These are phyloP conservation scores for Brachypalpus laphriformis DNA, from an alignment of 2,888 invertebrate species.

Conservation along the genomic window DNA sequence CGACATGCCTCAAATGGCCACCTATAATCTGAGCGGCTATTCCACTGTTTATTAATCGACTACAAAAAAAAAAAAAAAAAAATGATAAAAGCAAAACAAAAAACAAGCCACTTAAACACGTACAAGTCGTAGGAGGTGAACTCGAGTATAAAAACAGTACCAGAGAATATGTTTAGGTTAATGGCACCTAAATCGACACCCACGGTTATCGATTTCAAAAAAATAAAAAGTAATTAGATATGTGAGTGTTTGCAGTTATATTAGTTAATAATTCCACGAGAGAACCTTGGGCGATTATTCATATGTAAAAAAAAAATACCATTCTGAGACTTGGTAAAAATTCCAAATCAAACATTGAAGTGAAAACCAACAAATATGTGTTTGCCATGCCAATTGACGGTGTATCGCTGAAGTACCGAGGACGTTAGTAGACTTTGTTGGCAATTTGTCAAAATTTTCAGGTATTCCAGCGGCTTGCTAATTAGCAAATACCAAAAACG, in stretches of 20 bases:
- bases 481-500: background rate
- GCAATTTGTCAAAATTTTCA: background rate
- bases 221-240: background rate
- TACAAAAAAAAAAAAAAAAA: background rate
- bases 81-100: slow-evolving; percentile 25
- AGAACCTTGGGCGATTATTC: slow-evolving; percentile 12
- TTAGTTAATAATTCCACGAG: background rate
- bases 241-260: slow-evolving; percentile 14
- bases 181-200: slow-evolving; percentile 44
- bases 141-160: slow-evolving; percentile 28
- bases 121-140: slow-evolving; percentile 51
- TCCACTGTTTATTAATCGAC: slow-evolving; percentile 17
- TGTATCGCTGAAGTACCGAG: background rate
- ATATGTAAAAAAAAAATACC: background rate
- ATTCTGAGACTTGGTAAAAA: background rate
- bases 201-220: slow-evolving; percentile 35
- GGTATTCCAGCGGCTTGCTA: background rate
- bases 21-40: slow-evolving; percentile 35
- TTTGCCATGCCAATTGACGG: slow-evolving; percentile 11
- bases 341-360: background rate
- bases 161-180: slow-evolving; percentile 44
- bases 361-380: background rate
- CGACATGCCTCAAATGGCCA: slow-evolving; percentile 42
- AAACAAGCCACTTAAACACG: slow-evolving; percentile 56
- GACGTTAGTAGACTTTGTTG: slow-evolving; percentile 8